Base-by-base conservation (phyloP, 92 coral and sea anemone species). In the Meandrina meandrites region DNA sequence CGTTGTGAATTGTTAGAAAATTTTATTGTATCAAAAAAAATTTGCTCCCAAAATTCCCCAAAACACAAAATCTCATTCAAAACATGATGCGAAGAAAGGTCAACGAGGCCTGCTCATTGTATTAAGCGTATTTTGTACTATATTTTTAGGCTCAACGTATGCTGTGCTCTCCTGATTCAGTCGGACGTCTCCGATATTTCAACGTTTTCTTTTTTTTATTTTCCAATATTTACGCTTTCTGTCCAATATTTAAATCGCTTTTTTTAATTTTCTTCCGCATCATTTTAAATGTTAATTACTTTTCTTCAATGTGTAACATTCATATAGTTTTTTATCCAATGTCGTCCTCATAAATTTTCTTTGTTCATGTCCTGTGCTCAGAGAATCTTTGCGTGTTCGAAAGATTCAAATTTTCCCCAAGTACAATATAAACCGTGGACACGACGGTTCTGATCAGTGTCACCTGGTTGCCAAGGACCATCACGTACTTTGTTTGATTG, bases 71-170 rank as follows among this genome's bases (percentile, higher is more conserved):
- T 51, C 7, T 19, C 4, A 3, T 22, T 34, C 31, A 58, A 24
- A 35, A 56, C 56, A 57, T 2, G 22, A 21, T 24, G 28, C 6
- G 0, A 8, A 35, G 7, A 40, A 0, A 18, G 1, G 12, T 32
- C 47, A 56, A 14, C 16, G 83, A 79, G 72, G 42, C 83, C 83
- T 34, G 83, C 83, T 79, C 83, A 22, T 30, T 8, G 3, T 34
- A 48, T 60, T 27, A n/a, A 24, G 11, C 8, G 30, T 30, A 28
- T 34, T 13, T 62, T 19, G 27, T 0, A 73, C 35, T 10, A 8
- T 10, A 32, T 27, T 47, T 14, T 77, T 12, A 76, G 47, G 53
- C 35, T 48, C 15, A 30, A 51, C 27, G 48, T 48, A 14, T 53
- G 50, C 14, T 27, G 50, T 40, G 27, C 16, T 74, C 16, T 74